A percentile compares a stretch with the other conserved stretches of the same genome.
These are phyloP conservation scores for Brachypalpus laphriformis DNA, from an alignment of 2,888 invertebrate species.

Conservation along the genomic window DNA sequence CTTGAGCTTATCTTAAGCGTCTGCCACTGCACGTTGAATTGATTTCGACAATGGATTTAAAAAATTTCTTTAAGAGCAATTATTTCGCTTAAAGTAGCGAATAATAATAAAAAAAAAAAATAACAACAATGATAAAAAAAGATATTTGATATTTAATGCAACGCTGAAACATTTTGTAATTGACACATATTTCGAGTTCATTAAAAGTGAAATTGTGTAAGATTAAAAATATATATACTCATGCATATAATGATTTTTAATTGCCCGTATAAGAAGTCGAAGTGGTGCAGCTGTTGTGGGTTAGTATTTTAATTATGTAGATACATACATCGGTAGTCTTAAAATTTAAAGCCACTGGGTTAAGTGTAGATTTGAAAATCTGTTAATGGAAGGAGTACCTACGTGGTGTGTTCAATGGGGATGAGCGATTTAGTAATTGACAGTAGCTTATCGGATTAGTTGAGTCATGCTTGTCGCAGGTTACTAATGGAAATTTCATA, in stretches of 20 bases:
- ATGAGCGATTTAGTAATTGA: background rate
- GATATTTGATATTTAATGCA: conserved; percentile 35
- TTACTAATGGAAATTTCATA: background rate
- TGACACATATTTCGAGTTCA: conserved; percentile 43
- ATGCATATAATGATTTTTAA: conserved; percentile 18
- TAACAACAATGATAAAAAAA: background rate
- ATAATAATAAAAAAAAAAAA: background rate
- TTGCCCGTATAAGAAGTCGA: conserved; percentile 5
- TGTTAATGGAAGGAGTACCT: background rate
- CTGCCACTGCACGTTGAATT: conserved; percentile 35
- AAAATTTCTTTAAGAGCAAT: conserved; percentile 41
- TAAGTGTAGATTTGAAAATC: conserved; percentile 6
- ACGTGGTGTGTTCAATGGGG: background rate
- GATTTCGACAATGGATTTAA: conserved; percentile 51
- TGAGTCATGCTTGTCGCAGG: background rate
- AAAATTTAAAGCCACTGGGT: conserved; percentile 25
- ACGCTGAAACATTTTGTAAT: conserved; percentile 44
- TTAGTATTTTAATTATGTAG: conserved; percentile 54
- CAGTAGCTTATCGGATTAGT: conserved; percentile 8
- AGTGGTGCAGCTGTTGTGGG: conserved; percentile 31
- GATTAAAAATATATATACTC: conserved; percentile 7
- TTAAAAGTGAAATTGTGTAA: conserved; percentile 56
- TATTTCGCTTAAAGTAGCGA: conserved; percentile 36
- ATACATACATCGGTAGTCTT: conserved; percentile 1
- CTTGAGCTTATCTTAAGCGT: conserved; percentile 57